Evolutionary conservation across 92 coral and sea anemone genomes (phyloP).

Genomic region (Umimayanthus chanpuru): DNA sequence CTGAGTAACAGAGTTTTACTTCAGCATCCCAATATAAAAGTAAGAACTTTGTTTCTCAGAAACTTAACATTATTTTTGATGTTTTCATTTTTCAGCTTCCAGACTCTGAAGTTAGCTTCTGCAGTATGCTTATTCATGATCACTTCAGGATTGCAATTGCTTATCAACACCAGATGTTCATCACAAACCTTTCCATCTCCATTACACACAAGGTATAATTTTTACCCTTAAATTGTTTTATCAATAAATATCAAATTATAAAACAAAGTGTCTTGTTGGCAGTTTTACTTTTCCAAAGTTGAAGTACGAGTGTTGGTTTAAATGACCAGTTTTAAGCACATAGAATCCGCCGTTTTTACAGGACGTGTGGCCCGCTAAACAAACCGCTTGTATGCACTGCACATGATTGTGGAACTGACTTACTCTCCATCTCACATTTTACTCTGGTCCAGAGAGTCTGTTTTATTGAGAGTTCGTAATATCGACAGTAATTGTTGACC

Average conservation of each 20-base stretch:
- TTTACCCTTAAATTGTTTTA: neutral
- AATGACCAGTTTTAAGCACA: too few relatives aligned
- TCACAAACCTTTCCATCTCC: slow-evolving; percentile 25
- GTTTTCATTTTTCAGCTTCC: slow-evolving; percentile 50
- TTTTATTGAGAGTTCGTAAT: neutral
- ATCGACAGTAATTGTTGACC: neutral
- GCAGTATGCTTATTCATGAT: slow-evolving; percentile 61
- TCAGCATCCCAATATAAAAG: too few relatives aligned
- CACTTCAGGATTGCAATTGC: slow-evolving; percentile 34
- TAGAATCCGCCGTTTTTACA: too few relatives aligned
- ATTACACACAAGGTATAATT: slow-evolving; percentile 3
- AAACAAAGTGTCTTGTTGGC: neutral
- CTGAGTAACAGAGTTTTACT: neutral
- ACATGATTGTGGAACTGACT: too few relatives aligned
- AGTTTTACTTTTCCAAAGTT: neutral
- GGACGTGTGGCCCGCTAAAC: too few relatives aligned
- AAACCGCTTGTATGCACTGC: too few relatives aligned
- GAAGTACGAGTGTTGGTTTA: neutral
- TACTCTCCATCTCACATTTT: neutral
- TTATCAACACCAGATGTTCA: slow-evolving; percentile 33
- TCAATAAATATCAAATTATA: neutral
- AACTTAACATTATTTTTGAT: neutral
- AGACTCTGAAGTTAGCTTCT: slow-evolving; percentile 72
- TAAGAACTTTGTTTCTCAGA: neutral
- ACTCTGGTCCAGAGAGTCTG: neutral